A percentile compares a stretch with the other conserved stretches of the same genome.
Evolutionary conservation across 1,140 invertebrate genomes (phyloP).

Genomic region (Diorhabda carinulata): DNA sequence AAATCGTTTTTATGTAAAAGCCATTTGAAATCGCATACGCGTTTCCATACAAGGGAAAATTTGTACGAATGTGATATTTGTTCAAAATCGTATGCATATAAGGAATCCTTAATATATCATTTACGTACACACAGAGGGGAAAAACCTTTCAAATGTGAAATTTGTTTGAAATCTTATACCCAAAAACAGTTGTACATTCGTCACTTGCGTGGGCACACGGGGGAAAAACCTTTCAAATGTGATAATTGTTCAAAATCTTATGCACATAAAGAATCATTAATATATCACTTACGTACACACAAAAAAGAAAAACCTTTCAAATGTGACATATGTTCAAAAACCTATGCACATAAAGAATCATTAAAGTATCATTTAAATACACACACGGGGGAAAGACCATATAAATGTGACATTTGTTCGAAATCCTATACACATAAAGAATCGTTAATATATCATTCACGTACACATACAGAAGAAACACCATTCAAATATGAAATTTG

Average conservation of each 20-base stretch:
- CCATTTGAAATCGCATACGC: conserved; percentile 53
- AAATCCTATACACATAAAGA: conserved; percentile 52
- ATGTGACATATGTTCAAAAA: conserved; percentile 13
- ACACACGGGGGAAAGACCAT: conserved; percentile 72
- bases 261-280: too few relatives aligned
- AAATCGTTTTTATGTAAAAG: conserved; percentile 52
- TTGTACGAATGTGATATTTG: conserved; percentile 52
- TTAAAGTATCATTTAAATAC: conserved; percentile 64
- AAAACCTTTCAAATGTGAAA: conserved; percentile 66
- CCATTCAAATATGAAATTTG: neutral
- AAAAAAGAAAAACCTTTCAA: too few relatives aligned
- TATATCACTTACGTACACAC: too few relatives aligned
- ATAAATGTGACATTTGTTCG: conserved; percentile 65
- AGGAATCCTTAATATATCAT: conserved; percentile 27
- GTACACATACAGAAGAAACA: neutral
- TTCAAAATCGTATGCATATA: conserved; percentile 47
- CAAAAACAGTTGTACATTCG: too few relatives aligned
- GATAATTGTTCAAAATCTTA: too few relatives aligned
- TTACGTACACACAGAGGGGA: conserved; percentile 62
- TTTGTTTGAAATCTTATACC: conserved; percentile 54
- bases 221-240: too few relatives aligned
- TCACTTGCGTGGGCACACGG: too few relatives aligned
- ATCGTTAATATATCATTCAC: neutral
- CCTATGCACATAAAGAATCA: conserved; percentile 55
- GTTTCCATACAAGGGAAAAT: conserved; percentile 53